Percentiles rank a stretch among this genome's conserved stretches.
Evolutionary conservation across 2,797 vertebrate genomes (phyloP).

Genomic region (Neomorphus geoffroyi): DNA sequence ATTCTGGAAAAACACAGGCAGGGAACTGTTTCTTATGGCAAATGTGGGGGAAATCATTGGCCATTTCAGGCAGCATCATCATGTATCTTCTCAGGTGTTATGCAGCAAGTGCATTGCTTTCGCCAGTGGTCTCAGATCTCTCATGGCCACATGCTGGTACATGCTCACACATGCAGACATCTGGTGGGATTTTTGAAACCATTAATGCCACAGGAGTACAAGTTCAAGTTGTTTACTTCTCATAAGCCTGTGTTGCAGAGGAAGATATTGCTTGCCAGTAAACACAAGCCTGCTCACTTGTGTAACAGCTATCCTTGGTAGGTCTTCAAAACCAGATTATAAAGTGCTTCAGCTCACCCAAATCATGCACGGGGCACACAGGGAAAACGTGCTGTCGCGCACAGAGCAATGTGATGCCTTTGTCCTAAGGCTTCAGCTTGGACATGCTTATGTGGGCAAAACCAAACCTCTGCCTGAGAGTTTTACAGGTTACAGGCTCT

Average conservation of each 20-base stretch:
- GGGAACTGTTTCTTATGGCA: not conserved
- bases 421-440: not conserved
- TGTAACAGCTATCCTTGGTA: not conserved
- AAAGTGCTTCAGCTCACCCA: not conserved
- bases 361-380: accelerated
- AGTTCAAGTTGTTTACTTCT: not conserved
- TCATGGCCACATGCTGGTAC: accelerated
- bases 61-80: not conserved
- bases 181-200: not conserved
- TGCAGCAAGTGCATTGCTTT: not conserved
- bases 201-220: not conserved
- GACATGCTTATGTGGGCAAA: not conserved
- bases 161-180: not conserved
- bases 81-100: accelerated
- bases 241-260: not conserved
- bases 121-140: not conserved
- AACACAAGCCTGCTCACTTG: not conserved
- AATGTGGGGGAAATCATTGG: accelerated
- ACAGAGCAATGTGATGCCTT: not conserved
- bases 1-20: not conserved
- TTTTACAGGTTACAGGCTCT: not conserved
- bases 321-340: not conserved
- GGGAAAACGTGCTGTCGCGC: not conserved
- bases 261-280: not conserved
- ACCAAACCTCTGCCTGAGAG: not conserved